Conservation (phyloP, 2,797 vertebrate genomes). For the Acanthurus tractus region DNA sequence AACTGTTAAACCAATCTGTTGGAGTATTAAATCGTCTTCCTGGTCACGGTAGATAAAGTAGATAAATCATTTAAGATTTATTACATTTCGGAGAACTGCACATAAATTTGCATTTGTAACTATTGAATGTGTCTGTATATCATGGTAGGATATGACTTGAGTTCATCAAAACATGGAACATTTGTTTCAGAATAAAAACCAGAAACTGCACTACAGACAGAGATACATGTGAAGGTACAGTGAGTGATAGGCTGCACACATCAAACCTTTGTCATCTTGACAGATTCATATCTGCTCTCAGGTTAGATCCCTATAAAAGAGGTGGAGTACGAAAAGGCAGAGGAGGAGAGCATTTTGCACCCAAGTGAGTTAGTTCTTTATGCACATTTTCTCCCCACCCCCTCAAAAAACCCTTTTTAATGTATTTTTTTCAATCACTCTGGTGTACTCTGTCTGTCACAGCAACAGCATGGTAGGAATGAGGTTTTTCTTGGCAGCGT, state of each 20-base stretch:
- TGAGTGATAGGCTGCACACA: not conserved
- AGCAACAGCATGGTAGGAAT: slow-evolving; percentile 65
- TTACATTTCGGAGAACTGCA: not conserved
- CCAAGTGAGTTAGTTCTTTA: slow-evolving; percentile 53
- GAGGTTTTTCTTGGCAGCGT: slow-evolving; percentile 67
- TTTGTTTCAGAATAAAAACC: not conserved
- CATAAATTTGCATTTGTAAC: too few species aligned
- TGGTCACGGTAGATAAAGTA: too few species aligned
- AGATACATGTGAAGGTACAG: not conserved
- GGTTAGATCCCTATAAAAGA: slow-evolving; percentile 40
- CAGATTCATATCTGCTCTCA: slow-evolving; percentile 29
- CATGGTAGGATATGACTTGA: not conserved
- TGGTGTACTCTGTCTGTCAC: slow-evolving; percentile 45
- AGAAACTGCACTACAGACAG: not conserved
- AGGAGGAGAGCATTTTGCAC: slow-evolving; percentile 46
- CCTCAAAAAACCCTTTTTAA: slow-evolving; percentile 17
- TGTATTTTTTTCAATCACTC: slow-evolving; percentile 50
- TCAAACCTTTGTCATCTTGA: slow-evolving; percentile 24
- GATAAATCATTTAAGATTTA: too few species aligned
- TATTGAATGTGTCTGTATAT: not conserved
- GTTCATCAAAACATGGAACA: not conserved
- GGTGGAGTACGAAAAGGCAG: slow-evolving; percentile 25
- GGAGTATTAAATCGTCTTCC: too few species aligned
- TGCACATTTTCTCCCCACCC: slow-evolving; percentile 27
- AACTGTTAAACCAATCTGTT: too few species aligned